Evolutionary conservation across 2,797 vertebrate genomes (phyloP), one percentile per base, ranked within the genome.

Genomic region (Hypotaenidia okinawae): DNA sequence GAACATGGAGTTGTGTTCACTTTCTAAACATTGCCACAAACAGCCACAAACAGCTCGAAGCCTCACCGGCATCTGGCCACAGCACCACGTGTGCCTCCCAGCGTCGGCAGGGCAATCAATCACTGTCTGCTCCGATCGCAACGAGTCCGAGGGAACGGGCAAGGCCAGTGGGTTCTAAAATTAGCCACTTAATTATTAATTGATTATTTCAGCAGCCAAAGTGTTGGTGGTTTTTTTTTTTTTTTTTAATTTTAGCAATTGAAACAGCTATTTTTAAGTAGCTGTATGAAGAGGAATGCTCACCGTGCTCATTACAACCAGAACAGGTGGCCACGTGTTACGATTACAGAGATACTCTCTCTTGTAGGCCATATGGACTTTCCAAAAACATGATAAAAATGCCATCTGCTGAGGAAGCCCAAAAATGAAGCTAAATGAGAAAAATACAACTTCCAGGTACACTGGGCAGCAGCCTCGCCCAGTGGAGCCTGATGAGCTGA

Each of bases 141-240:
- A 15, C 0, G 0, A 59, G 35, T 41, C 84, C 10, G 5, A 85
- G 76, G 64, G 37, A 95, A 85, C 4, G 33, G 64, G 68, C 73
- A 92, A 87, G 81, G 78, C 88, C 89, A 72, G 4, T 43, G 85
- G 75, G 37, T 72, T 89, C 95, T 97, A 96, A 97, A 97, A 97
- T 97, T 95, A 97, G 95, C 76, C 69, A 96, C 68, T 97, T 96
- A 96, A 97, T 97, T 94, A 97, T 92, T 96, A 97, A 97, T 94
- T 96, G 95, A 97, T 97, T 98, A 96, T 94, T 96, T 94, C 74
- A 73, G 87, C 95, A 95, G 75, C 84, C 10, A 0, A 79, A 86
- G 58, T 58, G 70, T 80, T 93, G 80, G 21, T 70, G 41, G 16
- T n/a, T n/a, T 8, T 52, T 45, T 19, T 25, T 43, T 72, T 78